A percentile compares a stretch with the other conserved stretches of the same genome.
Conservation (phyloP, 2,797 vertebrate species). For the Alca torda region DNA sequence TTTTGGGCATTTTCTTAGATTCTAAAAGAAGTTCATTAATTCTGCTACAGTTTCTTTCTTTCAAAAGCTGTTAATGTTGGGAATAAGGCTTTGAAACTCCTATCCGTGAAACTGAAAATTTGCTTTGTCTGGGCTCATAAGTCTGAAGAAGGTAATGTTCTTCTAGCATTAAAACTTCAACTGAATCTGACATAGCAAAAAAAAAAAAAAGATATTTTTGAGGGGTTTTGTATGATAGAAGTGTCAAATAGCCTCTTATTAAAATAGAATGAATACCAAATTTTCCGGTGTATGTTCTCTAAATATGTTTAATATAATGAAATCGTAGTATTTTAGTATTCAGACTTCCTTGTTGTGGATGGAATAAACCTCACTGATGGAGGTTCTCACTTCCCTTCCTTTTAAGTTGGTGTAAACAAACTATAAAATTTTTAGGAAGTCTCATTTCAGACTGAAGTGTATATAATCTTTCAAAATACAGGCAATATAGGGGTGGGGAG, state of each 20-base stretch:
- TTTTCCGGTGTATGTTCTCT: background rate
- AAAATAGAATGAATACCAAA: background rate
- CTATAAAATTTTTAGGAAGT: background rate
- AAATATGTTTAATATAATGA: background rate
- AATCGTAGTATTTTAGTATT: background rate
- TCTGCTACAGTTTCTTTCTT: background rate
- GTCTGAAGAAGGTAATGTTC: background rate
- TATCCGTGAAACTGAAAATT: background rate
- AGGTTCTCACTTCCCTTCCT: background rate
- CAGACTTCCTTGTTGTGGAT: background rate
- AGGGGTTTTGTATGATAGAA: background rate
- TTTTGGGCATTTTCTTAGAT: background rate
- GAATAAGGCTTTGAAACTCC: background rate
- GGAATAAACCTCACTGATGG: background rate
- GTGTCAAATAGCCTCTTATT: background rate
- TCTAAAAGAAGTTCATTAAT: background rate
- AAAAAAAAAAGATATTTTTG: background rate
- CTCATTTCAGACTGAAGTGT: background rate
- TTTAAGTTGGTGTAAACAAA: background rate
- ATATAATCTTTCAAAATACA: background rate
- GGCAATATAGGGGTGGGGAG: background rate
- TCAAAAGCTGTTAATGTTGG: background rate
- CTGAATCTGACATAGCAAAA: background rate
- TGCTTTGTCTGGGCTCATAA: background rate
- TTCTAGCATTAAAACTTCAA: background rate